Evolutionary conservation across 1,140 invertebrate species (phyloP), one percentile per base, ranked within the genome.

Genomic region (Drosophila biarmipes): DNA sequence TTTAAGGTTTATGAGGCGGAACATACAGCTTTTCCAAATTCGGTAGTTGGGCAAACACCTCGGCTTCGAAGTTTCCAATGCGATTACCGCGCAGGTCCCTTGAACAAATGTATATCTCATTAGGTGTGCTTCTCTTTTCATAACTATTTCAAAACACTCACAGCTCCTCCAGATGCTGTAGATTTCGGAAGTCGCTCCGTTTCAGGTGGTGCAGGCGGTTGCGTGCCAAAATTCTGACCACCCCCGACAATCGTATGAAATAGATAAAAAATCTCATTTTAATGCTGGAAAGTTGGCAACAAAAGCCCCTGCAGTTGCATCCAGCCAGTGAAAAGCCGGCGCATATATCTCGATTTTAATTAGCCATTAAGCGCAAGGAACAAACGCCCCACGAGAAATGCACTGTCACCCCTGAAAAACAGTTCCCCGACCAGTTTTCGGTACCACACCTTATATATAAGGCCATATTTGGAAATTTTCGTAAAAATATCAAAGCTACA

Each of bases 81-180:
- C 75, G 73, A 85, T 93, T 93, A 53, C 90, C 80, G 0, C 92
- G 89, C 34, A 93, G 74, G 71, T 93, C 92, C 40, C 93, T 93
- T 17, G 2, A 37, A 40, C 10, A 15, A 15, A 55, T 1, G 8
- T 17, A 11, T 46, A 31, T 19, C 19, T 6, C 12, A 31, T 45
- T 19, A 14, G n/a, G 27, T 29, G 12, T 35, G 8, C 21, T 11
- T 11, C 2, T 11, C 10, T 10, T 27, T 29, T 17, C 3, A 11
- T 24, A 12, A 19, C 1, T 37, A 19, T 58, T 59, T 15, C 15
- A 11, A 15, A 11, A 6, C 15, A 90, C 92, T 93, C 76, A 92
- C 92, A 92, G 76, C 73, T 93, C 92, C 59, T 91, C 84, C 53
- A 92, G 71, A 31, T 69, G 37, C 21, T 67, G 76, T 29, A 92